phyloP scores from a whole-genome alignment of 2,888 invertebrate genomes.

The Hofmannophila pseudospretella region DNA sequence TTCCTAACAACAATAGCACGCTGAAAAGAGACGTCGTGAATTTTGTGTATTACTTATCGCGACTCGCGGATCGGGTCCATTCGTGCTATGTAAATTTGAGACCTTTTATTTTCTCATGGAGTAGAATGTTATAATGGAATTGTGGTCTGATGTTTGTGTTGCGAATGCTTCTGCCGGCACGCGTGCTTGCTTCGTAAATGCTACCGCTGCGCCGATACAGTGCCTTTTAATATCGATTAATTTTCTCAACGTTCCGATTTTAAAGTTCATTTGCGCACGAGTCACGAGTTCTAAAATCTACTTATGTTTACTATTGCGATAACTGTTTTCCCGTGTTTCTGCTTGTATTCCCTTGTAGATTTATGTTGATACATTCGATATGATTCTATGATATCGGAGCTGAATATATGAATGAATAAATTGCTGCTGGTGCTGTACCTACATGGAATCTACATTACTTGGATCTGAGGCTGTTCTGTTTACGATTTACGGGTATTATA shows the following conservation, averaged over 20 bases:
- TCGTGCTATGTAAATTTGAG: constrained; percentile 61
- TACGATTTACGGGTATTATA: constrained; percentile 13
- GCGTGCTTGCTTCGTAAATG: constrained; percentile 42
- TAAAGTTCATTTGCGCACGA: constrained; percentile 41
- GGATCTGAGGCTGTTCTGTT: constrained; percentile 11
- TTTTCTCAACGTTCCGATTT: constrained; percentile 45
- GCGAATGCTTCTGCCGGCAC: constrained; percentile 41
- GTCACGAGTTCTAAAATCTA: constrained; percentile 29
- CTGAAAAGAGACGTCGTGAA: constrained; percentile 46
- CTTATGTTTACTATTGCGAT: constrained; percentile 35
- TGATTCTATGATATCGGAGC: constrained; percentile 19
- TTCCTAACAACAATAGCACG: constrained; percentile 22
- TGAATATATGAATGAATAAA: constrained; percentile 23
- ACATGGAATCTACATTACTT: constrained; percentile 12
- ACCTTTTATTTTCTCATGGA: constrained; percentile 56
- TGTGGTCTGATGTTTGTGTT: constrained; percentile 44
- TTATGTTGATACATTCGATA: constrained; percentile 25
- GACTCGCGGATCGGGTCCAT: constrained; percentile 36
- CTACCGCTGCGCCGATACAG: constrained; percentile 18
- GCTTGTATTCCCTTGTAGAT: constrained; percentile 26
- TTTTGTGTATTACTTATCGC: constrained; percentile 32
- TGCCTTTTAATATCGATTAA: constrained; percentile 41
- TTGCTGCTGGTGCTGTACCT: constrained; percentile 4
- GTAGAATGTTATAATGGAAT: constrained; percentile 53
- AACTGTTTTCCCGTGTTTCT: constrained; percentile 29